These are phyloP conservation scores for Eremophila alpestris DNA, from an alignment of 2,797 vertebrate species.

Conservation along the genomic window DNA sequence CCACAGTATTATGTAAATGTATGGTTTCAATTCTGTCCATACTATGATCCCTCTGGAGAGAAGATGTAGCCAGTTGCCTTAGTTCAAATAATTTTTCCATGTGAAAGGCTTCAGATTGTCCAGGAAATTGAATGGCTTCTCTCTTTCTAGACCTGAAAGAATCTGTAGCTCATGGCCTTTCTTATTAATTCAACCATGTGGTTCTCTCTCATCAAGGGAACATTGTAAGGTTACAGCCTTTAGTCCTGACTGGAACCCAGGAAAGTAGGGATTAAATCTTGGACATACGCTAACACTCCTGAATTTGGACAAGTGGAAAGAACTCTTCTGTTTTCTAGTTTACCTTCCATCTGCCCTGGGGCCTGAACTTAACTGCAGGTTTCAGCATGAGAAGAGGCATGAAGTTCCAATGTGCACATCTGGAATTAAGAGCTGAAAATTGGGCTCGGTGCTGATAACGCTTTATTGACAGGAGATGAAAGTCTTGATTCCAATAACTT, in stretches of 20 bases:
- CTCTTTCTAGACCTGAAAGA: background rate
- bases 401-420: slow-evolving; percentile 61
- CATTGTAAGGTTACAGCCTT: background rate
- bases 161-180: background rate
- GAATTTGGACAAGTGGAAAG: background rate
- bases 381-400: slow-evolving; percentile 2
- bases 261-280: background rate
- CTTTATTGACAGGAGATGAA: slow-evolving; percentile 78
- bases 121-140: background rate
- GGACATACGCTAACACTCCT: background rate
- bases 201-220: background rate
- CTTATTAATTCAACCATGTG: background rate
- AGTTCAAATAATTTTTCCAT: background rate
- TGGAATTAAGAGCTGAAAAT: slow-evolving; percentile 69
- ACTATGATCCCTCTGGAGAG: background rate
- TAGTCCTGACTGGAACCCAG: background rate
- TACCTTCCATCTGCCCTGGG: background rate
- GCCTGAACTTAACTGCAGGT: background rate
- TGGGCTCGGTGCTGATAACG: slow-evolving; percentile 58
- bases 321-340: slow-evolving; percentile 22
- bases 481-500: slow-evolving; percentile 66
- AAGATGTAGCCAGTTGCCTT: background rate
- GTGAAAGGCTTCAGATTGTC: background rate
- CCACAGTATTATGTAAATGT: background rate
- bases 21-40: background rate